Percentiles rank a stretch among this genome's conserved stretches.
Evolutionary conservation across 2,113 vertebrate species (phyloP).

Genomic region (Leuciscus idus): DNA sequence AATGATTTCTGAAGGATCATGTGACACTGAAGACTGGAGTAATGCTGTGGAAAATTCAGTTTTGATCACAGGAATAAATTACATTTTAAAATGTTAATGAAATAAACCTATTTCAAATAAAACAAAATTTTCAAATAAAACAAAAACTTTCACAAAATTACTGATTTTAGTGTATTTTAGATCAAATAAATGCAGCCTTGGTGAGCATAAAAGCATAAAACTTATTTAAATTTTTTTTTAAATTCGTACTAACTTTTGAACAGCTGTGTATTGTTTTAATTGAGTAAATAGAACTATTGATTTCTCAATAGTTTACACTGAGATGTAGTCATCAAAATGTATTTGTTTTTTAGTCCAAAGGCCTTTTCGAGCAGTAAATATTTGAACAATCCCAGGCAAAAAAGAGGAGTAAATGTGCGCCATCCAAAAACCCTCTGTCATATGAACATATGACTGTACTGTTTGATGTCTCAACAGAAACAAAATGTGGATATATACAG

Average conservation of each 20-base stretch:
- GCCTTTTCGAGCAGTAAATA: background rate
- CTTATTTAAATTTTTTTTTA: background rate
- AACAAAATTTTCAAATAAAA: too few species aligned
- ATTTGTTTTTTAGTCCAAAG: background rate
- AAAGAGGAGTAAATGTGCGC: background rate
- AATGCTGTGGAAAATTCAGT: background rate
- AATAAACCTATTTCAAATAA: background rate
- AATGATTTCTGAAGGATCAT: background rate
- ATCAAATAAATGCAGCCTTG: background rate
- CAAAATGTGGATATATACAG: conserved; percentile 82
- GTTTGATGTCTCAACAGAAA: conserved; percentile 35
- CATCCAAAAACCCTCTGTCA: background rate
- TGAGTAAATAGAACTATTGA: background rate
- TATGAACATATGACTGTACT: background rate
- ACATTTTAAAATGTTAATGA: background rate
- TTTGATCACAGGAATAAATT: background rate
- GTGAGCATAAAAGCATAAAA: background rate
- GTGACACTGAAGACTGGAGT: background rate
- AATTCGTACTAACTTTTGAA: background rate
- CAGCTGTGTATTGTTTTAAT: background rate
- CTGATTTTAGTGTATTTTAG: background rate
- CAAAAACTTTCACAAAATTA: background rate
- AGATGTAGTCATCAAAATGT: background rate
- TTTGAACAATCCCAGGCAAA: background rate
- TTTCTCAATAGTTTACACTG: background rate